Conservation (phyloP, 2,888 invertebrate genomes). For the Dicroscelio sp. region DNA sequence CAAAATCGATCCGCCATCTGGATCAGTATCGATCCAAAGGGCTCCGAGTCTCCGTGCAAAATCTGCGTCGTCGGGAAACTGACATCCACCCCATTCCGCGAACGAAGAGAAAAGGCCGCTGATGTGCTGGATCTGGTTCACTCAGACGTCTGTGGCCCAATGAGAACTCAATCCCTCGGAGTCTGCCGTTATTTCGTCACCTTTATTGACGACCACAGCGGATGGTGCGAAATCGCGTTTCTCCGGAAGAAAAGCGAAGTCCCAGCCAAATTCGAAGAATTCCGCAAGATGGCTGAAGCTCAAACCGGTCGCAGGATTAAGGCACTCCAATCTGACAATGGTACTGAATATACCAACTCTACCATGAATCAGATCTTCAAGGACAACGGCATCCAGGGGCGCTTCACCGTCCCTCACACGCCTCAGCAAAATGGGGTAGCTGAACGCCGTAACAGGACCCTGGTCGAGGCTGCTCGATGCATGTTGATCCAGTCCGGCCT, state of each 20-base stretch:
- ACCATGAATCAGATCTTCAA: not conserved
- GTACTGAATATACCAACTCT: not conserved
- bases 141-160: not conserved
- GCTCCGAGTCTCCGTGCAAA: not conserved
- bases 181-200: not conserved
- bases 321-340: not conserved
- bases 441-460: not conserved
- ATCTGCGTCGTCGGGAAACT: not conserved
- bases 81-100: not conserved
- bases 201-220: conserved; percentile 1
- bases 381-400: not conserved
- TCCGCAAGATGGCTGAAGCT: not conserved
- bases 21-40: not conserved
- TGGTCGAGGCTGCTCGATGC: not conserved
- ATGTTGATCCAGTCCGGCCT: not conserved
- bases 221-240: not conserved
- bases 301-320: not conserved
- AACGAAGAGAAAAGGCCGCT: not conserved
- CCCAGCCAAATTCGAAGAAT: not conserved
- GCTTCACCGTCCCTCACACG: not conserved
- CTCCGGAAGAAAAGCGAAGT: not conserved
- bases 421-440: conserved; percentile 8
- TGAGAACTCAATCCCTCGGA: not conserved
- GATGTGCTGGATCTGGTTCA: not conserved
- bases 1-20: not conserved